Conservation (phyloP, 2,888 invertebrate species). For the Cancer borealis region DNA sequence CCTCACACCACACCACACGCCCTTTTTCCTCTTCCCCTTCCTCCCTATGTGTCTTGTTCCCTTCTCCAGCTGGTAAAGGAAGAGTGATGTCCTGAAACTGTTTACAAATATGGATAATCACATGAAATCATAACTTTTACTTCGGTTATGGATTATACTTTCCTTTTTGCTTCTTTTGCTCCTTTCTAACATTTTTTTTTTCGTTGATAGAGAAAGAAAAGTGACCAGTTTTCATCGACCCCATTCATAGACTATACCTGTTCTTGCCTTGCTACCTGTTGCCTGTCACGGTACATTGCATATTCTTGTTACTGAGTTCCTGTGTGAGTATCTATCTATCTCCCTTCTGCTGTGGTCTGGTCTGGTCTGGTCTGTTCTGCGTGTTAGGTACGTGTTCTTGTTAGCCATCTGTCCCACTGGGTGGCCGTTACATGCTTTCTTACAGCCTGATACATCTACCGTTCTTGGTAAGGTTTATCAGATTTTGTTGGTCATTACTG, state of each 20-base stretch:
- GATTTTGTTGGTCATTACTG: not conserved
- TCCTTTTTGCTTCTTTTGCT: not conserved
- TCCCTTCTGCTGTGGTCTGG: not conserved
- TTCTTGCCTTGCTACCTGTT: slow-evolving; percentile 33
- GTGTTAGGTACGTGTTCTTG: not conserved
- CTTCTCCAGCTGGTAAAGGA: not conserved
- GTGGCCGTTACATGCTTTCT: not conserved
- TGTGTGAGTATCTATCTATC: not conserved
- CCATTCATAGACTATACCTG: not conserved
- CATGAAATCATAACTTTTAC: not conserved
- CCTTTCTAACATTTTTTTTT: too few species aligned
- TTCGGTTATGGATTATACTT: not conserved
- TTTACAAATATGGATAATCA: not conserved
- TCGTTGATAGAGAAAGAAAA: not conserved
- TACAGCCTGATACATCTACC: not conserved
- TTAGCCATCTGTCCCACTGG: not conserved
- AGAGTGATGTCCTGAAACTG: not conserved
- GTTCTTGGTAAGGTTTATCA: slow-evolving; percentile 1
- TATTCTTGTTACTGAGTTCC: slow-evolving; percentile 29
- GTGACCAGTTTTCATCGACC: not conserved
- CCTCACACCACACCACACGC: not conserved
- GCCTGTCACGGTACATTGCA: slow-evolving; percentile 30
- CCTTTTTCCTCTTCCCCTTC: not conserved
- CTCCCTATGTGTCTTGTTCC: not conserved
- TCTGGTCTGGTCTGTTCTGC: not conserved